Evolutionary conservation across 2,888 invertebrate species (phyloP), one percentile per base, ranked within the genome.

Genomic region (Chalcosyrphus nemorum): DNA sequence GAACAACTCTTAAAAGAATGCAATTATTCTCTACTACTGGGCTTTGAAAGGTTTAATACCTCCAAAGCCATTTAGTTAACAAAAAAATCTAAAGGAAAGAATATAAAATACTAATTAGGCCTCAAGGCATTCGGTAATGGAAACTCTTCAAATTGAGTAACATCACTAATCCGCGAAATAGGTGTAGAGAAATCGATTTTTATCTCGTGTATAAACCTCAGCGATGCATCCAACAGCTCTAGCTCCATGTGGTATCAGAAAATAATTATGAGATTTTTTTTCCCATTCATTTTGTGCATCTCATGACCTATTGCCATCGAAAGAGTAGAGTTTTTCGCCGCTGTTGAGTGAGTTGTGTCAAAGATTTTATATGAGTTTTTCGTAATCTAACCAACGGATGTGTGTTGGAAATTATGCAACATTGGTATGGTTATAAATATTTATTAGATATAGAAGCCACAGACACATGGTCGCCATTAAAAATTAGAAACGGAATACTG

Each of bases 391-490:
- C 15, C 52, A 66, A 52, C 54, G 59, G 66, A 72, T 68, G 45
- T 68, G 52, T 68, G 57, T 27, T 52, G 59, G 54, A 59, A 32
- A 35, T 66, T 80, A 59, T 66, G 80, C 54, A 80, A 80, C 38
- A 4, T 21, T 9, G 27, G 43, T 38, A 35, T 29, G 13, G 57
- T 19, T 41, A 80, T 80, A 66, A 80, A 72, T 80, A 80, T 80
- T 72, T 66, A 80, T 72, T 11, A 66, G 43, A 38, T 50, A 35
- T 19, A 50, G 54, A 77, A 27, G 56, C 3, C 38, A 47, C 32
- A 80, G 80, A 80, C 80, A 72, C 52, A 54, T 17, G 35, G 72
- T 66, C 80, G 80, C 80, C 72, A 61, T 66, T 63, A 54, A 32
- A 78, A 70, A 63, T 56, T 47, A 45, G 52, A 72, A 43, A 52